Evolutionary conservation across 2,797 vertebrate species (phyloP).

Genomic region (Spondyliosoma cantharus): DNA sequence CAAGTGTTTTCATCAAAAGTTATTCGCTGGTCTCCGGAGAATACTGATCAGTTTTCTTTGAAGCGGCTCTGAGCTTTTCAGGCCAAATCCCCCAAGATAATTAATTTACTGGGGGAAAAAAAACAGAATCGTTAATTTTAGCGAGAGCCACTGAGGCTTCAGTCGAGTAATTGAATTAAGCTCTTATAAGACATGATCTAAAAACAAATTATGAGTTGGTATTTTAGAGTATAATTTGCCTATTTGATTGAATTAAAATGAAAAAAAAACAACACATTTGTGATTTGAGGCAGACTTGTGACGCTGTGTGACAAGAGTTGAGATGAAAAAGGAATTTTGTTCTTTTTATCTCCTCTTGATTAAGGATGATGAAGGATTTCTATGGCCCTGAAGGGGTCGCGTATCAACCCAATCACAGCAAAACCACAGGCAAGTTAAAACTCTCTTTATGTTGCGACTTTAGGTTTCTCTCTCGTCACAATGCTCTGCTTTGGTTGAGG

Average conservation of each 20-base stretch:
- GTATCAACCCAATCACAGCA: too few species aligned
- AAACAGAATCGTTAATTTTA: background rate
- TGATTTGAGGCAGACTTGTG: background rate
- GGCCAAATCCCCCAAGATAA: background rate
- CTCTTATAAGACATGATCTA: background rate
- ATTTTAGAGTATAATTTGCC: background rate
- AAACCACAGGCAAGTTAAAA: too few species aligned
- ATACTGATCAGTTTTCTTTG: conserved; percentile 22
- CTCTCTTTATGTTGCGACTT: too few species aligned
- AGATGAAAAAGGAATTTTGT: background rate
- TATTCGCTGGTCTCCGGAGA: conserved; percentile 27
- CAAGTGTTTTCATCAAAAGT: conserved; percentile 55
- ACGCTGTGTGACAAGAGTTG: background rate
- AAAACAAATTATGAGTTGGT: background rate
- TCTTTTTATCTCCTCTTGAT: background rate
- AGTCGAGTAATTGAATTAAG: background rate
- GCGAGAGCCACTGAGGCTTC: background rate
- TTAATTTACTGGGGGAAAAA: background rate
- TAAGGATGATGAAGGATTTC: background rate
- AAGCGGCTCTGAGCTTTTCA: conserved; percentile 2
- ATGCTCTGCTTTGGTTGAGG: too few species aligned
- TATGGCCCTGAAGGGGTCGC: background rate
- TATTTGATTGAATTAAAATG: background rate
- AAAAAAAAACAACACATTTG: background rate
- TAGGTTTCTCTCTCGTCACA: too few species aligned